These are phyloP conservation scores for Oceanodroma leucorhoa DNA, from an alignment of 2,797 vertebrate species.

Conservation along the genomic window DNA sequence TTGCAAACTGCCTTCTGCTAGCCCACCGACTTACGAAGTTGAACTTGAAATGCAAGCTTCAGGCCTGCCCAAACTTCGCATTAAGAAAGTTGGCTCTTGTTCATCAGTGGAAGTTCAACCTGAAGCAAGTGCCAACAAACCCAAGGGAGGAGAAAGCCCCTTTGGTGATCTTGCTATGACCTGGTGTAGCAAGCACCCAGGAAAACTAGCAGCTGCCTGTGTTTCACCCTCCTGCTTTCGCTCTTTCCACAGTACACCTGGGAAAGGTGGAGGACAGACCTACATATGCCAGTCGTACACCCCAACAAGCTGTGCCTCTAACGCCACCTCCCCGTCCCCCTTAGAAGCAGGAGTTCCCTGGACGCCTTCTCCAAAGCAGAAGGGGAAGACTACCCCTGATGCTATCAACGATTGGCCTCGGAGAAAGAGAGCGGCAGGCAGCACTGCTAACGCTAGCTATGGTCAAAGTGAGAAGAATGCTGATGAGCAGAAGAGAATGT, in stretches of 20 bases:
- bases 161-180: constrained; percentile 1
- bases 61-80: constrained; percentile 88
- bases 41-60: constrained; percentile 90
- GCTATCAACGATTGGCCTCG: constrained; percentile 92
- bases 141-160: constrained; percentile 49
- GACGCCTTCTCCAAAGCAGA: constrained; percentile 89
- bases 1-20: not conserved
- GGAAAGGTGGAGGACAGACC: constrained; percentile 84
- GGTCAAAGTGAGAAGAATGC: constrained; percentile 48
- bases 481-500: constrained; percentile 32
- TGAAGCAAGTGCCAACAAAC: not conserved
- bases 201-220: constrained; percentile 75
- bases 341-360: constrained; percentile 69
- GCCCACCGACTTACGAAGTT: constrained; percentile 81
- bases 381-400: constrained; percentile 85
- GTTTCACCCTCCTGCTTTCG: constrained; percentile 80
- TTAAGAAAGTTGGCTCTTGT: constrained; percentile 82
- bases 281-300: constrained; percentile 95
- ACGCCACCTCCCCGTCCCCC: constrained; percentile 76
- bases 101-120: constrained; percentile 44
- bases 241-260: constrained; percentile 81
- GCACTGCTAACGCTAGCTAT: not conserved
- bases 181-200: constrained; percentile 72
- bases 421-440: constrained; percentile 82
- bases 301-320: constrained; percentile 79